Base-by-base conservation (phyloP, 1,140 invertebrate genomes). In the Pogonus chalceus region DNA sequence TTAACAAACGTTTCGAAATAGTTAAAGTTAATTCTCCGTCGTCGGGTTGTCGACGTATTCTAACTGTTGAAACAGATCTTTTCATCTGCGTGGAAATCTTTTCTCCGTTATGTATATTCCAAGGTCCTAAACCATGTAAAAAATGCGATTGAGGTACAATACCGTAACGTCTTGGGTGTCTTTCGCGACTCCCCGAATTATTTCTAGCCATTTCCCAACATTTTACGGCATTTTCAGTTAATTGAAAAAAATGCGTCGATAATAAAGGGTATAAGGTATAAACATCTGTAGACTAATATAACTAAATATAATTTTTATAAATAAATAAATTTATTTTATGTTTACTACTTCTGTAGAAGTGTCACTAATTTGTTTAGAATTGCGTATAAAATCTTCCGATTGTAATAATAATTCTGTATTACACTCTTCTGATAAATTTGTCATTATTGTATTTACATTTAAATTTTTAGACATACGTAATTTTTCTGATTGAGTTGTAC, bases 391-490 rank as follows among this genome's bases (percentile, higher is more conserved):
- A 26, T 65, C 56, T 23, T 62, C 58, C 7, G 61, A 60, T 24
- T 62, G 62, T 2, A 75, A 58, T 43, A 65, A 70, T 9, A 76
- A 62, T 1, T 67, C 66, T 2, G 68, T 69, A 10, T 56, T 60
- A 56, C 76, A 77, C 21, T 73, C 74, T 53, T 78, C 76, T 0
- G 65, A 43, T n/a, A n/a, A n/a, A n/a, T n/a, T n/a, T n/a, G n/a
- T n/a, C n/a, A n/a, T n/a, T n/a, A n/a, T n/a, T n/a, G n/a, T n/a
- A n/a, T n/a, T n/a, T n/a, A n/a, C n/a, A n/a, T n/a, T n/a, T n/a
- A n/a, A n/a, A n/a, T n/a, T n/a, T n/a, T n/a, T n/a, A n/a, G n/a
- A n/a, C n/a, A n/a, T n/a, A n/a, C n/a, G n/a, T n/a, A n/a, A n/a
- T n/a, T n/a, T n/a, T n/a, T n/a, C n/a, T n/a, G n/a, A n/a, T n/a